These are phyloP conservation scores for Actinopyga echinites DNA, from an alignment of 53 echinoderm and acorn worm genomes.

Conservation along the genomic window DNA sequence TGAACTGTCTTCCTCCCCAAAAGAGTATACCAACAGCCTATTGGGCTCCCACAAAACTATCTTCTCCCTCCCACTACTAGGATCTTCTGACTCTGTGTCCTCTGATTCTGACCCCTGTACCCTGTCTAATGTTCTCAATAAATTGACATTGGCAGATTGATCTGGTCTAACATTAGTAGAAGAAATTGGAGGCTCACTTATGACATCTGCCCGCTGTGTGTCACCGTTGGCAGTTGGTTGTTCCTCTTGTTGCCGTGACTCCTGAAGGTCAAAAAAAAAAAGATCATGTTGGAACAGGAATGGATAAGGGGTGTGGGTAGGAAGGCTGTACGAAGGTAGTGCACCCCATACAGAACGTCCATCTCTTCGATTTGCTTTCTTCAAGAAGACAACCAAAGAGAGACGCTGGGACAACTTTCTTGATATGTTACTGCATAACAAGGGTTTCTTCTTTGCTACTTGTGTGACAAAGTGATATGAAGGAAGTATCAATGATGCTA, in stretches of 20 bases:
- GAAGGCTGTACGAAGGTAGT: no score
- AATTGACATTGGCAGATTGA: not conserved
- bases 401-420: no score
- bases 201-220: not conserved
- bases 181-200: slow-evolving; percentile 42
- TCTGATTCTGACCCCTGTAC: not conserved
- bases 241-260: slow-evolving; percentile 2
- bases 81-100: slow-evolving; percentile 20
- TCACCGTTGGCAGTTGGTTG: slow-evolving; percentile 43
- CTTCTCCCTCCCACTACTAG: slow-evolving; percentile 37
- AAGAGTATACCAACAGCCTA: slow-evolving; percentile 36
- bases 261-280: not conserved
- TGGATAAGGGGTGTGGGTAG: not conserved
- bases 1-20: not conserved
- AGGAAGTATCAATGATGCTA: no score
- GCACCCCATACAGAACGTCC: no score
- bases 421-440: no score
- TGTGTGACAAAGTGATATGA: no score
- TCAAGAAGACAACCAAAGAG: no score
- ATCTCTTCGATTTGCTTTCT: no score
- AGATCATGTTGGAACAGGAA: not conserved
- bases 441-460: no score
- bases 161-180: not conserved
- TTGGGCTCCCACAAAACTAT: slow-evolving; percentile 43
- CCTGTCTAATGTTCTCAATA: not conserved